Evolutionary conservation across 2,797 vertebrate species (phyloP).

Genomic region (Liparis tanakae): DNA sequence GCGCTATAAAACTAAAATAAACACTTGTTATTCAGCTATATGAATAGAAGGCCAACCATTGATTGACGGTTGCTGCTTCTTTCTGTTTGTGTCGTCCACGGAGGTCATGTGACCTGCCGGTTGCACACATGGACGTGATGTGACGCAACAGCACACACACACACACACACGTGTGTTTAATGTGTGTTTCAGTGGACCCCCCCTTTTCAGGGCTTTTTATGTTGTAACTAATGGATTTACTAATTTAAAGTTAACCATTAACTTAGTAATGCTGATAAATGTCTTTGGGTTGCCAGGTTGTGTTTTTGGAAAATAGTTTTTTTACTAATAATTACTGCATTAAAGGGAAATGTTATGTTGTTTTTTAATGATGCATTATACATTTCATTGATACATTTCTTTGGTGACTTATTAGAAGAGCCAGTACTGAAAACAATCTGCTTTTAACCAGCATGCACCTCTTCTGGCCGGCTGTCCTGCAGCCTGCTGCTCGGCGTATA

Average conservation of each 20-base stretch:
- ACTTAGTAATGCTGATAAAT: not conserved
- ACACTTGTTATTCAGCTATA: not conserved
- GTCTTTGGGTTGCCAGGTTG: no score
- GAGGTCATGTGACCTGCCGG: slow-evolving; percentile 38
- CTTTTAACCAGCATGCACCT: slow-evolving; percentile 21
- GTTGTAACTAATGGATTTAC: not conserved
- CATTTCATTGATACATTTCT: not conserved
- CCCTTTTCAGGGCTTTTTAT: not conserved
- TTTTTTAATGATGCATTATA: not conserved
- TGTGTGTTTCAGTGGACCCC: not conserved
- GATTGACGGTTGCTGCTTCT: not conserved
- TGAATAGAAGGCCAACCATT: not conserved
- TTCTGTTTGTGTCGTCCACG: slow-evolving; percentile 27
- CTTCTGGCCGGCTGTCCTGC: slow-evolving; percentile 27
- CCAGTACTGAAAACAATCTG: not conserved
- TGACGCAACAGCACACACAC: slow-evolving; percentile 35
- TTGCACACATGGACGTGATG: slow-evolving; percentile 46
- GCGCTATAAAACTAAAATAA: not conserved
- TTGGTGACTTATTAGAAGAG: not conserved
- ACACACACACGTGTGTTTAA: not conserved
- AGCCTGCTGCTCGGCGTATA: slow-evolving; percentile 33
- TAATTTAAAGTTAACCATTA: not conserved
- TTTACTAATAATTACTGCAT: not conserved
- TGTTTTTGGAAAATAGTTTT: not conserved
- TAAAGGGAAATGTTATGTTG: not conserved